Base-by-base conservation (phyloP, 2,888 invertebrate species). In the Siphonodentalium dalli region DNA sequence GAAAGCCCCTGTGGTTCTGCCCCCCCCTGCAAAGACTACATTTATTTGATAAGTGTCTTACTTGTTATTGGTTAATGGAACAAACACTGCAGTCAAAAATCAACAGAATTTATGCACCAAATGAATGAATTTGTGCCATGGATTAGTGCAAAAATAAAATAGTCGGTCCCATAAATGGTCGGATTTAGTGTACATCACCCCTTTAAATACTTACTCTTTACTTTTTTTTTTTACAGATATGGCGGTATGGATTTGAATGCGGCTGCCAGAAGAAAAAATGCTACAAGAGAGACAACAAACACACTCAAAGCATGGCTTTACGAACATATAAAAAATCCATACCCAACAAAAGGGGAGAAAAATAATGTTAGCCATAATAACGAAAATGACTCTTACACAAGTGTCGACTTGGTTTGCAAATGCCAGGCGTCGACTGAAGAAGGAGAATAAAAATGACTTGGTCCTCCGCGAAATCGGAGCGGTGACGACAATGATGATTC, bases 381-480 rank as follows among this genome's bases (percentile, higher is more conserved):
- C 94, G 54, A 93, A 93, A 84, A 95, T 95, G 94, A 93, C 94
- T 53, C 83, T 94, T 65, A 95, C 94, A 5, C 79, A 77, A 62
- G 95, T 95, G 61, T 93, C 93, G 46, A 96, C 94, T 71, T 96
- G 95, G 95, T 96, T 96, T 82, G 95, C 95, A 54, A 96, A 95
- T 83, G 95, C 95, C 28, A 85, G 95, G 59, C 86, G 95, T 69
- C 87, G 95, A 40, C 87, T 96, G 71, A 96, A 96, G 85, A 96
- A 96, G 80, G 95, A 95, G 84, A 96, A 95, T 85, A 95, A 95
- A n/a, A 83, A 94, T 94, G 93, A 94, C 93, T 63, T 95, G 95
- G 95, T 92, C 92, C n/a, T 78, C 93, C 93, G 58, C 90, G 93
- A 83, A 95, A 95, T 83, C 65, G 81, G 37, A 66, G 66, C 7